Evolutionary conservation across 2,113 vertebrate species (phyloP), one percentile per base, ranked within the genome.

Genomic region (Sorex araneus): DNA sequence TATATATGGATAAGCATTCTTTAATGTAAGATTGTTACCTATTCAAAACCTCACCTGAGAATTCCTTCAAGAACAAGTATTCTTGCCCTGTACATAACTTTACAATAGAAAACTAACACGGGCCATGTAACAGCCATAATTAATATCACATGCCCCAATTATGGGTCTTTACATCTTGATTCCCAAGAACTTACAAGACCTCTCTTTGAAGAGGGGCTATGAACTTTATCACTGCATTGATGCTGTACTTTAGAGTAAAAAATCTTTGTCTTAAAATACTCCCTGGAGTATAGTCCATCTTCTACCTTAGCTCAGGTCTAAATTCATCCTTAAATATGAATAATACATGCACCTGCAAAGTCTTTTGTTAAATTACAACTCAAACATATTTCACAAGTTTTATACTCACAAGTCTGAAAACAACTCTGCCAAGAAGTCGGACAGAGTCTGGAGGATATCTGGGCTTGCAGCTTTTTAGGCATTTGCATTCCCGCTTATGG

Each of bases 381-480:
- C 54, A 45, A 78, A 32, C 18, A 19, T 54, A 36, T 89, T 81
- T 25, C 9, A 79, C 64, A 2, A 88, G 73, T 7, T 30, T 60
- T 19, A 32, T 92, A 98, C 98, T 97, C 98, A 99, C 99, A 97
- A 99, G 95, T 91, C 98, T 98, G 97, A 99, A 98, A 97, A 99
- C 97, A 95, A 99, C 98, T 95, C 98, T 98, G 2, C 98, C 99
- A 50, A 98, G 98, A 93, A 99, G 98, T 43, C 99, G 98, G 69
- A 99, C 98, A 0, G 99, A 99, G 95, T 99, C 99, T 18, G 98
- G 98, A 84, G 99, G 99, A 94, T 98, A 96, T 92, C 98, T 98
- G 6, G 99, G 99, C 19, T 98, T 66, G 15, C 98, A 82, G 60
- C 85, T 98, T 95, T 96, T 97, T 69, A 99, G 98, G 96, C 99